Conservation (phyloP, 2,797 vertebrate genomes). For the Artibeus lituratus region DNA sequence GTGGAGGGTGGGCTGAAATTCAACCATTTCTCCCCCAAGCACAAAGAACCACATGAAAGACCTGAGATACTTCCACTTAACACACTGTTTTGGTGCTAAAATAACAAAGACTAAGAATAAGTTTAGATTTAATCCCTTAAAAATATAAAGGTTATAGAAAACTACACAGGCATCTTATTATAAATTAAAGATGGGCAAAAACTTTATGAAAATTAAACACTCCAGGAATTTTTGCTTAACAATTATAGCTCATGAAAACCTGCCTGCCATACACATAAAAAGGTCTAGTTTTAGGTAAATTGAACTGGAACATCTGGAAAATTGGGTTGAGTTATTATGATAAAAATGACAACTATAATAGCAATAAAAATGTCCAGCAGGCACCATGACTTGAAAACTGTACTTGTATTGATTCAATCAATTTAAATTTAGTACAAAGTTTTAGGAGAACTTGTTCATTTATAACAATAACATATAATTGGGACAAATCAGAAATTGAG, state of each 20-base stretch:
- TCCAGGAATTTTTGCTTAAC: background rate
- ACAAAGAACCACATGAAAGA: slow-evolving; percentile 63
- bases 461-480: background rate
- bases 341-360: background rate
- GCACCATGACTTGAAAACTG: background rate
- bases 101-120: slow-evolving; percentile 44
- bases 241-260: background rate
- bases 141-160: slow-evolving; percentile 44
- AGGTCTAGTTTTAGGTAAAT: background rate
- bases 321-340: background rate
- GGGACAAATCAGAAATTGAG: background rate
- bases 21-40: slow-evolving; percentile 41
- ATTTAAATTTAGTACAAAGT: background rate
- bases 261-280: background rate
- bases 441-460: background rate
- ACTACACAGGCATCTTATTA: slow-evolving; percentile 45
- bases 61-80: slow-evolving; percentile 12
- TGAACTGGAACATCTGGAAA: background rate
- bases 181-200: slow-evolving; percentile 10
- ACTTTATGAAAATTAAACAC: slow-evolving; percentile 48
- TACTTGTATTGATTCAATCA: background rate
- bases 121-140: slow-evolving; percentile 59
- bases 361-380: background rate
- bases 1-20: slow-evolving; percentile 46
- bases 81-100: slow-evolving; percentile 40